Base-by-base conservation (phyloP, 2,113 vertebrate genomes). In the Pollachius pollachius region DNA sequence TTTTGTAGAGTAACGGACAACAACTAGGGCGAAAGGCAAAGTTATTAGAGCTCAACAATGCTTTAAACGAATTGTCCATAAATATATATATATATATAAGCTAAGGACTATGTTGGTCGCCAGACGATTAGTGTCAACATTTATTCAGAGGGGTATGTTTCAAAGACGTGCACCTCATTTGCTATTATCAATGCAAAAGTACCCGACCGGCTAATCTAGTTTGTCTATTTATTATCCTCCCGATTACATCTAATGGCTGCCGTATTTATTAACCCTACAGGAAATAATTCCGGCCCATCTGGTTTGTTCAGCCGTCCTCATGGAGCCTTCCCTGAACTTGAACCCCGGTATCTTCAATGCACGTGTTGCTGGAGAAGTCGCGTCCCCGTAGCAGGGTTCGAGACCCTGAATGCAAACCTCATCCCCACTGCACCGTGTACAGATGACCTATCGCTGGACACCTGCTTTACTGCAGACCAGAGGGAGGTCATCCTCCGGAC, bases 331-430 rank as follows among this genome's bases (percentile, higher is more conserved):
- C 83, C 84, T 0, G 80, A 87, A 3, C 74, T 84, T n/a, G 84
- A 87, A 64, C 85, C 69, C 5, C 81, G 89, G n/a, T 80, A 81
- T 41, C 80, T 92, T 3, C 89, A 73, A 69, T 88, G 84, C 84
- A 90, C 88, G 7, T 89, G 87, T 67, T 93, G 89, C 81, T 85
- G 85, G 83, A 87, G 75, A 65, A 91, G 90, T 66, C 84, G 75
- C 19, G 78, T 89, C 18, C 67, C 85, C 11, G 56, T 82, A 12
- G 65, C 74, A 0, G 81, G 85, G 5, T 82, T 88, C 18, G 79
- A 82, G 9, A 76, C 74, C 48, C 48, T 80, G 7, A 69, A 65
- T 5, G 41, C 70, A 37, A 4, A 72, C 13, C 21, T 77, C 15
- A 65, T 25, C 23, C 21, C 70, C 0, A 59, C 58, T n/a, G 68